Percentiles rank a stretch among this genome's conserved stretches.
Conservation (phyloP, 1,140 invertebrate genomes). For the Aphidius ervi region DNA sequence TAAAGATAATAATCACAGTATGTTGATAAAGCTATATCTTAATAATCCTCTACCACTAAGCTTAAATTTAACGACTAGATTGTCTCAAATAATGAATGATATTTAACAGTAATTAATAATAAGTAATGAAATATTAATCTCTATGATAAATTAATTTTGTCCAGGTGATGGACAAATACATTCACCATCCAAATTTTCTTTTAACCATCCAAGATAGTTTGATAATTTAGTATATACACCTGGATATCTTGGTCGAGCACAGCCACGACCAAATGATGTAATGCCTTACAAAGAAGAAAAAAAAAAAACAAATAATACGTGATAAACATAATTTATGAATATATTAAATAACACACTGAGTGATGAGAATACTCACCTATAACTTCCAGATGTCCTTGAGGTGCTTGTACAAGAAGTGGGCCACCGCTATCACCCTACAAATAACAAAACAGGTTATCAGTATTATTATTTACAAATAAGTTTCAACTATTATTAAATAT, state of each 20-base stretch:
- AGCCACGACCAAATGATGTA: constrained; percentile 75
- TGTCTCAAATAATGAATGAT: neutral
- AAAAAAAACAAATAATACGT: neutral
- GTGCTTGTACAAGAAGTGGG: constrained; percentile 51
- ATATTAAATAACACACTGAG: neutral
- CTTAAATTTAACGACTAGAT: constrained; percentile 12
- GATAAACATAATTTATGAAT: no score
- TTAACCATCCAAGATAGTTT: constrained; percentile 67
- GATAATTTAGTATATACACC: constrained; percentile 72
- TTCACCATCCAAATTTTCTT: constrained; percentile 51
- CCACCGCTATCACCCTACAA: constrained; percentile 57
- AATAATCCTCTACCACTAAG: constrained; percentile 1
- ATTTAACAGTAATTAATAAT: neutral
- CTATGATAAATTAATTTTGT: constrained; percentile 18
- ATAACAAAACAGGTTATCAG: constrained; percentile 3
- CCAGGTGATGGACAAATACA: constrained; percentile 53
- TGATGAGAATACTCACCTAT: constrained; percentile 47
- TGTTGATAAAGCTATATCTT: neutral
- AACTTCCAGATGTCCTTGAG: constrained; percentile 50
- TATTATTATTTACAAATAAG: constrained; percentile 8
- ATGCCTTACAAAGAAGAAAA: constrained; percentile 51
- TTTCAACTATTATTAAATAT: constrained; percentile 18
- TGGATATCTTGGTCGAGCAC: constrained; percentile 68
- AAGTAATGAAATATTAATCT: neutral
- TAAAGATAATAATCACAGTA: constrained; percentile 7